A percentile compares a stretch with the other conserved stretches of the same genome.
These are phyloP conservation scores for Aphelenchoides fujianensis DNA, from an alignment of 1,140 invertebrate species.

Conservation along the genomic window DNA sequence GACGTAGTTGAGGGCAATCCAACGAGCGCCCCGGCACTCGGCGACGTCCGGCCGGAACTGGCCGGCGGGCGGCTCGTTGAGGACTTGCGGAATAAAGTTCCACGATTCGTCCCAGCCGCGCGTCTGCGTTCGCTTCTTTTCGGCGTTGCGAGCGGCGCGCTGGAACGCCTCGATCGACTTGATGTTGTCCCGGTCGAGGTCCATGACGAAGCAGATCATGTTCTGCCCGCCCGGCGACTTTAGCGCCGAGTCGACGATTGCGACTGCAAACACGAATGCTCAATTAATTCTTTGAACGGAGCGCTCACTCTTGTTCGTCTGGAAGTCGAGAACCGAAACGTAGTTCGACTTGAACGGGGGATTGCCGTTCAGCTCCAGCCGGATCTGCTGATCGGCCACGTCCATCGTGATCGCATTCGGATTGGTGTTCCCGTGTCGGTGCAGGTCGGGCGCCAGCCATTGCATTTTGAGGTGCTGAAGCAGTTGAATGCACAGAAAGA, in stretches of 20 bases:
- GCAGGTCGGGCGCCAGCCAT: constrained; percentile 48
- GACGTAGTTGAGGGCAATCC: constrained; percentile 44
- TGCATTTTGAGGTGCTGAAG: constrained; percentile 37
- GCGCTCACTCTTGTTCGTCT: constrained; percentile 21
- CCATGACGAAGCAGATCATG: constrained; percentile 53
- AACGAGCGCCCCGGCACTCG: constrained; percentile 55
- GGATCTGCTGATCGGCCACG: constrained; percentile 45
- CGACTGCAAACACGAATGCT: constrained; percentile 58
- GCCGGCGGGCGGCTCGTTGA: background rate
- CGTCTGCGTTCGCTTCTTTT: constrained; percentile 36
- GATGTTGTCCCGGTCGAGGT: constrained; percentile 44
- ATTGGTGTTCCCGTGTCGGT: constrained; percentile 31
- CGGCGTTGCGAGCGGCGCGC: constrained; percentile 37
- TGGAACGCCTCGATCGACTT: constrained; percentile 30
- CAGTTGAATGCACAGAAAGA: constrained; percentile 17
- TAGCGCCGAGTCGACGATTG: constrained; percentile 54
- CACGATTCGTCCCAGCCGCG: constrained; percentile 57
- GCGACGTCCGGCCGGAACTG: constrained; percentile 50
- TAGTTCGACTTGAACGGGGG: constrained; percentile 56
- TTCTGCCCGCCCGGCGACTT: constrained; percentile 30
- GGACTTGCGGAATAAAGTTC: constrained; percentile 29
- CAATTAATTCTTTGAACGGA: constrained; percentile 12
- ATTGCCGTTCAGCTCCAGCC: constrained; percentile 48
- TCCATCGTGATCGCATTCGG: constrained; percentile 45
- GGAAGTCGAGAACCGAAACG: constrained; percentile 56